These are phyloP conservation scores for Prorops nasuta DNA, from an alignment of 1,140 invertebrate genomes.

Conservation along the genomic window DNA sequence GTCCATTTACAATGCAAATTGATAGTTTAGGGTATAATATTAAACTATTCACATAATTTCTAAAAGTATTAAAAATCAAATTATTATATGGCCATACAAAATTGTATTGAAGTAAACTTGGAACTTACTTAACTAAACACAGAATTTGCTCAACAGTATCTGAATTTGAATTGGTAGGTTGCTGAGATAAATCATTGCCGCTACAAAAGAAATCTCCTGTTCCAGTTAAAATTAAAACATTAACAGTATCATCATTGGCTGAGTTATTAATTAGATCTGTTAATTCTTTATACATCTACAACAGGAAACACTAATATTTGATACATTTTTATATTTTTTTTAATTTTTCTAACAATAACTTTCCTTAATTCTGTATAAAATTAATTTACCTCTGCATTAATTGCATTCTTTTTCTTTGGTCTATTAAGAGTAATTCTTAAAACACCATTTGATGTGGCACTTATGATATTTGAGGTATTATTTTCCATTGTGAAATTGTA, in stretches of 20 bases:
- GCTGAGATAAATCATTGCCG: slow-evolving; percentile 77
- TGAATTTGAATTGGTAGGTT: too few species aligned
- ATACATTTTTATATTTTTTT: not conserved
- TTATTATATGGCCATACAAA: slow-evolving; percentile 5
- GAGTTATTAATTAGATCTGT: slow-evolving; percentile 67
- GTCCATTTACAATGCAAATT: slow-evolving; percentile 88
- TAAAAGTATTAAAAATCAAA: slow-evolving; percentile 50
- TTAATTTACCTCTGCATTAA: slow-evolving; percentile 38
- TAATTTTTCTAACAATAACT: slow-evolving; percentile 1
- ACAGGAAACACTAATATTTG: not conserved
- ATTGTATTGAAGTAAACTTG: not conserved
- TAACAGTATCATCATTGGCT: slow-evolving; percentile 63
- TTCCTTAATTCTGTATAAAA: not conserved
- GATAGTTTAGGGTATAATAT: slow-evolving; percentile 89
- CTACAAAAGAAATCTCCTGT: slow-evolving; percentile 79
- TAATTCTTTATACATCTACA: slow-evolving; percentile 69
- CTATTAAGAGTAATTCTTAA: slow-evolving; percentile 71
- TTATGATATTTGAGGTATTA: slow-evolving; percentile 17
- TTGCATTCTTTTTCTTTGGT: slow-evolving; percentile 77
- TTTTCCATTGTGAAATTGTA: not conserved
- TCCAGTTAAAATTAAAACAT: slow-evolving; percentile 72
- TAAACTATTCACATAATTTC: slow-evolving; percentile 73
- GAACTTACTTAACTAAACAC: not conserved
- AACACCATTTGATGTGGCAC: slow-evolving; percentile 53
- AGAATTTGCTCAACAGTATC: not conserved